phyloP scores from a whole-genome alignment of 2,797 vertebrate genomes.

The Morelia viridis region DNA sequence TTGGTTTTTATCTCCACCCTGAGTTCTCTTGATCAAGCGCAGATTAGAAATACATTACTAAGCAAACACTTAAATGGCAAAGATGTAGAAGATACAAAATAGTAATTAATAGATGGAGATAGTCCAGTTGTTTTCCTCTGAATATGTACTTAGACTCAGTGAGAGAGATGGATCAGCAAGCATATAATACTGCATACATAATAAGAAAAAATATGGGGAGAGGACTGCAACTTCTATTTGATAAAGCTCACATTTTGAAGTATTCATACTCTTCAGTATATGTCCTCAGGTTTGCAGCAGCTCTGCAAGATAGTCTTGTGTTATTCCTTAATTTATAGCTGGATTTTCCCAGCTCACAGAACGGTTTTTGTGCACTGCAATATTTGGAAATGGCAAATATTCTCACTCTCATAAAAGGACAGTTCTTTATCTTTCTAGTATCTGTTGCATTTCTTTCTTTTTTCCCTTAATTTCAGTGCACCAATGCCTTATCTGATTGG shows the following conservation, averaged over 20 bases:
- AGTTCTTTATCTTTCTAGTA: not conserved
- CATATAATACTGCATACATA: too few species aligned
- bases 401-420: not conserved
- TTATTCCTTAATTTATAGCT: not conserved
- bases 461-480: conserved; percentile 79
- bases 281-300: not conserved
- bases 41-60: not conserved
- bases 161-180: not conserved
- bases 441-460: not conserved
- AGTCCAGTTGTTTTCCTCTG: not conserved
- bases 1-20: not conserved
- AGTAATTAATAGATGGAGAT: not conserved
- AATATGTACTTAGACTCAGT: not conserved
- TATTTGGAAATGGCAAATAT: not conserved
- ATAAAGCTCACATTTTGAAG: not conserved
- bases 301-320: not conserved
- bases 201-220: not conserved
- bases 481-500: conserved; percentile 98
- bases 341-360: not conserved
- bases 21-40: not conserved
- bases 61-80: not conserved
- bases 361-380: not conserved
- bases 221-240: not conserved
- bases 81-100: not conserved
- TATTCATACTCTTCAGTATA: not conserved